phyloP scores from a whole-genome alignment of 2,797 vertebrate species.

The Scolopax rusticola region DNA sequence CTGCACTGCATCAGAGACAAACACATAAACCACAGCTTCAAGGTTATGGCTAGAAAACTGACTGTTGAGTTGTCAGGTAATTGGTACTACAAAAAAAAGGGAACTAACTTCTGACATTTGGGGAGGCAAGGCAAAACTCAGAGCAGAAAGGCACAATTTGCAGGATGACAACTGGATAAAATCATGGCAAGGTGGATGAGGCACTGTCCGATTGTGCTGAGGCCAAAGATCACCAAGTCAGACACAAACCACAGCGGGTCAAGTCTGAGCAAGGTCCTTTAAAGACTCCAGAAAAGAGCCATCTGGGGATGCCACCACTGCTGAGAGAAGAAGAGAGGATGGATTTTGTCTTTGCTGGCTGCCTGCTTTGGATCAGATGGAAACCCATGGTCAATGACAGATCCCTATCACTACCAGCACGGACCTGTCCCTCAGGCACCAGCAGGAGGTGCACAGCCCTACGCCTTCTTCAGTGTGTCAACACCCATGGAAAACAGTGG shows the following conservation, averaged over 20 bases:
- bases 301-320: background rate
- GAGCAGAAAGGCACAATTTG: background rate
- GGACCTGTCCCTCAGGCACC: background rate
- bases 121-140: background rate
- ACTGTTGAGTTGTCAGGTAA: background rate
- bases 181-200: background rate
- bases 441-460: too few relatives aligned
- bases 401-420: background rate
- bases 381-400: background rate
- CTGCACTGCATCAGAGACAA: background rate
- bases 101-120: background rate
- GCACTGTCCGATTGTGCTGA: background rate
- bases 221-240: background rate
- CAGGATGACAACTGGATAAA: background rate
- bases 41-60: background rate
- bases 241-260: background rate
- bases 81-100: background rate
- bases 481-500: background rate
- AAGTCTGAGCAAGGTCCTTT: background rate
- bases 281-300: background rate
- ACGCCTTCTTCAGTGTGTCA: background rate
- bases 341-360: background rate
- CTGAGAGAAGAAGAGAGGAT: background rate
- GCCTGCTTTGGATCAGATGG: background rate
- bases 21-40: background rate